Conservation (phyloP, 2,797 vertebrate species). For the Danionella dracula region DNA sequence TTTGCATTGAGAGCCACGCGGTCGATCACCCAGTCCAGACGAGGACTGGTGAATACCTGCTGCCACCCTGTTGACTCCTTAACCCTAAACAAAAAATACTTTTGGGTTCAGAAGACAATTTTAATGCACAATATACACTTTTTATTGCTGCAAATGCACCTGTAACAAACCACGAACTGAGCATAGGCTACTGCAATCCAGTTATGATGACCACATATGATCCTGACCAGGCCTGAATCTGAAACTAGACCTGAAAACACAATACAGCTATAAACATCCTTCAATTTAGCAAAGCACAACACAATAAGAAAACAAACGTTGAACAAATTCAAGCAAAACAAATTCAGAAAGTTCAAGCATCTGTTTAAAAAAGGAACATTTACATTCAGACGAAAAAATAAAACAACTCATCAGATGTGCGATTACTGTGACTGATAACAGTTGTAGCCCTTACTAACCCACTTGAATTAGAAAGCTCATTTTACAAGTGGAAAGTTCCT, state of each 20-base stretch:
- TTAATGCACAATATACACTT: no score
- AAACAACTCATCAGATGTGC: no score
- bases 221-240: conserved; percentile 79
- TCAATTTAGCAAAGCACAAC: not conserved
- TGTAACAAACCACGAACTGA: conserved; percentile 86
- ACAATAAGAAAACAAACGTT: no score
- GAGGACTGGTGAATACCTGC: conserved; percentile 85
- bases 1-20: conserved; percentile 84
- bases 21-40: conserved; percentile 86
- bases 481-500: no score
- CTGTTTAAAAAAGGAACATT: no score
- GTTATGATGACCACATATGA: conserved; percentile 87
- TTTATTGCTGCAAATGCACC: conserved; percentile 52
- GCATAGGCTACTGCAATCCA: conserved; percentile 88
- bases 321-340: no score
- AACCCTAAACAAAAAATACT: conserved; percentile 61
- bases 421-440: no score
- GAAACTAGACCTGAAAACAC: conserved; percentile 57
- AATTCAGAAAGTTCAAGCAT: no score
- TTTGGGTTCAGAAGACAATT: no score
- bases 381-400: no score
- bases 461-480: no score
- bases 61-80: conserved; percentile 90
- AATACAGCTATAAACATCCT: not conserved
- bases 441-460: no score